Evolutionary conservation across 2,113 vertebrate species (phyloP).

Genomic region (Archocentrus centrarchus): DNA sequence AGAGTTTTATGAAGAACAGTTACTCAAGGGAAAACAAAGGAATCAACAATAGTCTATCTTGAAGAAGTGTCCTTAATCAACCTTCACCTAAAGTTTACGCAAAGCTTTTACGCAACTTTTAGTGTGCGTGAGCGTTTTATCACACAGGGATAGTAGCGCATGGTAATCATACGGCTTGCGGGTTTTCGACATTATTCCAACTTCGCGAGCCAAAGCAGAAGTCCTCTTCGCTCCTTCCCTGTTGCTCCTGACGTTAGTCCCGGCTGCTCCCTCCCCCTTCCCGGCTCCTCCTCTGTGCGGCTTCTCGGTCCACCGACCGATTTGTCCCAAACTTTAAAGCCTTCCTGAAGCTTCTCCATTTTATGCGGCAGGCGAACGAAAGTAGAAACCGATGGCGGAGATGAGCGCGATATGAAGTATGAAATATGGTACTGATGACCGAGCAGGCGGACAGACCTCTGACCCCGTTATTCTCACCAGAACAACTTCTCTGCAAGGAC

Average conservation of each 20-base stretch:
- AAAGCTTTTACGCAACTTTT: background rate
- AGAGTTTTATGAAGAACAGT: background rate
- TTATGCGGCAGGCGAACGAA: background rate
- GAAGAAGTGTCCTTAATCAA: background rate
- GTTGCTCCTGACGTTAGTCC: conserved; percentile 33
- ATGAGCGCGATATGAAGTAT: conserved; percentile 1
- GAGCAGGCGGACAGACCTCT: conserved; percentile 67
- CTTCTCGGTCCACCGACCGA: conserved; percentile 27
- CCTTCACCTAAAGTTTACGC: background rate
- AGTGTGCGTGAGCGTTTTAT: background rate
- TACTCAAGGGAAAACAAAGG: background rate
- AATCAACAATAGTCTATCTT: background rate
- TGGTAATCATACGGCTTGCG: background rate
- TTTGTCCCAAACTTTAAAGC: conserved; percentile 47
- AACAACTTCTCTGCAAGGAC: conserved; percentile 58
- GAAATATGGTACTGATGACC: conserved; percentile 68
- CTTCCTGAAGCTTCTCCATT: conserved; percentile 32
- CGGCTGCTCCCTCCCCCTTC: conserved; percentile 52
- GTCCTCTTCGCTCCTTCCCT: background rate
- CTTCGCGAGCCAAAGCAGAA: background rate
- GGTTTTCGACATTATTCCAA: background rate
- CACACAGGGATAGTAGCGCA: background rate
- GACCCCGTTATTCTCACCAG: conserved; percentile 60
- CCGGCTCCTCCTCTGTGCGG: conserved; percentile 67
- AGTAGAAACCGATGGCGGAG: conserved; percentile 3